A percentile compares a stretch with the other conserved stretches of the same genome.
Evolutionary conservation across 2,113 vertebrate species (phyloP).

Genomic region (Scomber japonicus): DNA sequence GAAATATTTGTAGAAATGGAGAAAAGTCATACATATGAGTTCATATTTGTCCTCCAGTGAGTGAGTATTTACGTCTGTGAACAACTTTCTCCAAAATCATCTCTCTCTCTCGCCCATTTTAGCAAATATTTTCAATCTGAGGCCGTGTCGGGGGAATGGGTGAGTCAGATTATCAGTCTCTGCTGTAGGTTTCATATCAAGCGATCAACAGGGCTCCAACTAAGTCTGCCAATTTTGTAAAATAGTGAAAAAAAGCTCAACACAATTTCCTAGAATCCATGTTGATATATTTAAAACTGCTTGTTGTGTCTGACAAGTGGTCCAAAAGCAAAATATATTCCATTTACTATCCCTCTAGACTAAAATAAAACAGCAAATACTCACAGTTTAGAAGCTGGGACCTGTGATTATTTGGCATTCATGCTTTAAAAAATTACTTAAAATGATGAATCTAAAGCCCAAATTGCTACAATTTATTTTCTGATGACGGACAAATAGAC

Average conservation of each 20-base stretch:
- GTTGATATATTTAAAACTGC: background rate
- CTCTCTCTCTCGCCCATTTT: slow-evolving; percentile 6
- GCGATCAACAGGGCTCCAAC: background rate
- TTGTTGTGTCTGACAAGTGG: background rate
- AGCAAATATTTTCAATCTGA: slow-evolving; percentile 17
- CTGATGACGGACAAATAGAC: background rate
- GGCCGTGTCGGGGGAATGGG: background rate
- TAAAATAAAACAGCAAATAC: too few relatives aligned
- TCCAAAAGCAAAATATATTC: background rate
- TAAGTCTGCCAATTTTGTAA: background rate
- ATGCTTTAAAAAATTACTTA: background rate
- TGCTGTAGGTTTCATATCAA: background rate
- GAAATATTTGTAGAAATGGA: slow-evolving; percentile 10
- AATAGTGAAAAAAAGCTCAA: too few relatives aligned
- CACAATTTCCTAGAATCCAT: background rate
- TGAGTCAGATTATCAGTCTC: background rate
- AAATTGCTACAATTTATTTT: background rate
- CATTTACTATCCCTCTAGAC: background rate
- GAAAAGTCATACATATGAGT: slow-evolving; percentile 9
- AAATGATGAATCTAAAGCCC: background rate
- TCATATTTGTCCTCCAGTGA: slow-evolving; percentile 1
- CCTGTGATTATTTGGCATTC: background rate
- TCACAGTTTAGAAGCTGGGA: background rate
- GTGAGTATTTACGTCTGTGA: background rate
- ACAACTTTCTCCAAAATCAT: slow-evolving; percentile 5